A percentile compares a stretch with the other conserved stretches of the same genome.
These are phyloP conservation scores for Anoplolepis gracilipes DNA, from an alignment of 1,140 invertebrate genomes.

Conservation along the genomic window DNA sequence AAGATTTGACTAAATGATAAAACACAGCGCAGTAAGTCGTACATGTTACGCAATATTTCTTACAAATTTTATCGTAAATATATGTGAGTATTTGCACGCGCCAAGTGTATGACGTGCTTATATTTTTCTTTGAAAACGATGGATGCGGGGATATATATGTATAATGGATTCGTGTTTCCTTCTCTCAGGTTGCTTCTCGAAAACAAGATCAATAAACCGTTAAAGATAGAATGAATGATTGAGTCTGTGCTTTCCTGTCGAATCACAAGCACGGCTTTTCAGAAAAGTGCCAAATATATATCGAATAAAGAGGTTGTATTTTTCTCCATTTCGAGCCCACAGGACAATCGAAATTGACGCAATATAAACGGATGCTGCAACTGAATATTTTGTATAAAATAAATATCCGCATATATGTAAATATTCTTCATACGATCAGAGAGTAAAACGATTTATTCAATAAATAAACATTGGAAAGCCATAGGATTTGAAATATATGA, in stretches of 20 bases:
- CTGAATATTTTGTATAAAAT: too few relatives aligned
- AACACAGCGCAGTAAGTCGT: background rate
- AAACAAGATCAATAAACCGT: slow-evolving; percentile 52
- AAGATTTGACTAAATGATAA: background rate
- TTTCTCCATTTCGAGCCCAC: background rate
- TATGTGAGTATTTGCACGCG: background rate
- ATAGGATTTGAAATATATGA: too few relatives aligned
- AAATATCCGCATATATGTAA: background rate
- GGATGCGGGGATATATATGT: background rate
- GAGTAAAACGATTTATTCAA: background rate
- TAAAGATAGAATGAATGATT: slow-evolving; percentile 54
- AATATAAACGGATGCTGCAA: background rate
- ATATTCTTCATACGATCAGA: background rate
- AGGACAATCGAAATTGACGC: background rate
- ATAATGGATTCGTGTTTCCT: slow-evolving; percentile 32
- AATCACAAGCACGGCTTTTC: slow-evolving; percentile 3
- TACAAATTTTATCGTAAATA: background rate
- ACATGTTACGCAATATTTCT: background rate
- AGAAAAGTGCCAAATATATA: background rate
- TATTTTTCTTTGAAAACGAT: slow-evolving; percentile 32
- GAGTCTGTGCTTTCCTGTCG: slow-evolving; percentile 13
- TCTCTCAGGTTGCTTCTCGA: slow-evolving; percentile 5
- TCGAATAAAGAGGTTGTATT: background rate
- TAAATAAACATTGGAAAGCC: background rate
- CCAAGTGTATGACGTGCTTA: background rate